These are phyloP conservation scores for Remorina albescens DNA, from an alignment of 2,797 vertebrate species.

Conservation along the genomic window DNA sequence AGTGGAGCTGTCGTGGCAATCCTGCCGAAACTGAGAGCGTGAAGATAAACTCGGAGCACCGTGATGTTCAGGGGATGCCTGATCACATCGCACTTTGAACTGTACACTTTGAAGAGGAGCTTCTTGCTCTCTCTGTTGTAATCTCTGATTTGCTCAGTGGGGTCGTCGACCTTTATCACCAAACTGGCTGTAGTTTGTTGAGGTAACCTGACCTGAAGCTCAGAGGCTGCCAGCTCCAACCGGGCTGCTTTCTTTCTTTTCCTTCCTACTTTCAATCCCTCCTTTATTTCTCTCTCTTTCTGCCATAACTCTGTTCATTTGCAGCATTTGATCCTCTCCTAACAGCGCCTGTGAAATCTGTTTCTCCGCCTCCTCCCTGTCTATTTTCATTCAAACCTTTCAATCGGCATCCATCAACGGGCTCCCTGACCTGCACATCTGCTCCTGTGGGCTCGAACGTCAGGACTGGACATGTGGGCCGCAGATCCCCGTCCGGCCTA, in stretches of 20 bases:
- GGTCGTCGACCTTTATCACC: conserved; percentile 65
- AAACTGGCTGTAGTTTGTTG: conserved; percentile 34
- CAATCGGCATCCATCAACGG: not conserved
- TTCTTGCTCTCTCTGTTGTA: conserved; percentile 23
- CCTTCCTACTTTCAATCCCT: not conserved
- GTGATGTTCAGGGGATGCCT: not conserved
- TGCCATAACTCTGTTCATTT: conserved; percentile 39
- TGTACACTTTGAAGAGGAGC: not conserved
- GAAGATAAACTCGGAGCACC: conserved; percentile 5
- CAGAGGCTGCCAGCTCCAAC: conserved; percentile 35
- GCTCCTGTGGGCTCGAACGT: not conserved
- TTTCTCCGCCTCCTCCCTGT: conserved; percentile 23
- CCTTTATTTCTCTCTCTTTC: not conserved
- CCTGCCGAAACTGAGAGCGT: not conserved
- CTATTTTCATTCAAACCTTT: not conserved
- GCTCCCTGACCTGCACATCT: conserved; percentile 33
- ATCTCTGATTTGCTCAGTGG: conserved; percentile 49
- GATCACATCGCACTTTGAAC: conserved; percentile 47
- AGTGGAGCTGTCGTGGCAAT: conserved; percentile 27
- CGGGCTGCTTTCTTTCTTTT: not conserved
- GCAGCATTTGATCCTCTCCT: conserved; percentile 45
- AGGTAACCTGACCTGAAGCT: conserved; percentile 58
- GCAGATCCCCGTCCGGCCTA: conserved; percentile 12
- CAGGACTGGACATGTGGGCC: conserved; percentile 15
- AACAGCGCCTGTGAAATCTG: conserved; percentile 58